A percentile compares a stretch with the other conserved stretches of the same genome.
Conservation (phyloP, 2,113 vertebrate species). For the Rhadina sibilatrix region DNA sequence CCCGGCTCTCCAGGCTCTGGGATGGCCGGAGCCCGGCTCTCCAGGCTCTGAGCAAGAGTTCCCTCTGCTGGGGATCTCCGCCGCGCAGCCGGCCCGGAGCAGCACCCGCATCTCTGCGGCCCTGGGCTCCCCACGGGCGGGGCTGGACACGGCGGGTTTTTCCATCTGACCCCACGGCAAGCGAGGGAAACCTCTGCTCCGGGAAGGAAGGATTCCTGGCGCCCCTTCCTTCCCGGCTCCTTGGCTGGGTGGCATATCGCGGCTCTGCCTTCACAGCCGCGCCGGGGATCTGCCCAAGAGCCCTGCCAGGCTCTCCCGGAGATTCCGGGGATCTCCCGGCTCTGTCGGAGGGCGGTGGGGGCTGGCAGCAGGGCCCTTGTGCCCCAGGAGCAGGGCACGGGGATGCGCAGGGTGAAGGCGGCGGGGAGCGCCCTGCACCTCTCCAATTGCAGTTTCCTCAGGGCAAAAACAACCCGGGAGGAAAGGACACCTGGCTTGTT, state of each 20-base stretch:
- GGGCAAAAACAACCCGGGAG: neutral
- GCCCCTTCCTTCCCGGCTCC: rapidly evolving
- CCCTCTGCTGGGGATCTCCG: constrained; percentile 52
- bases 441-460: neutral
- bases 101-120: neutral
- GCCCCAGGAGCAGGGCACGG: rapidly evolving
- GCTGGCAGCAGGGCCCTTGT: neutral
- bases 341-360: rapidly evolving
- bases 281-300: rapidly evolving
- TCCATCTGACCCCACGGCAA: rapidly evolving
- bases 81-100: neutral
- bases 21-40: neutral
- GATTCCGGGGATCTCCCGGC: neutral
- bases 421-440: rapidly evolving
- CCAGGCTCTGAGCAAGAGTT: constrained; percentile 27
- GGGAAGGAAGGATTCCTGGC: neutral
- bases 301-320: neutral
- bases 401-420: neutral
- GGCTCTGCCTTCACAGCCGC: rapidly evolving
- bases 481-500: neutral
- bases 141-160: rapidly evolving
- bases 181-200: neutral
- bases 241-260: rapidly evolving
- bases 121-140: rapidly evolving
- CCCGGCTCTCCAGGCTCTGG: too few relatives aligned